These are phyloP conservation scores for Zonitis immaculata DNA, from an alignment of 2,888 invertebrate genomes.

Conservation along the genomic window DNA sequence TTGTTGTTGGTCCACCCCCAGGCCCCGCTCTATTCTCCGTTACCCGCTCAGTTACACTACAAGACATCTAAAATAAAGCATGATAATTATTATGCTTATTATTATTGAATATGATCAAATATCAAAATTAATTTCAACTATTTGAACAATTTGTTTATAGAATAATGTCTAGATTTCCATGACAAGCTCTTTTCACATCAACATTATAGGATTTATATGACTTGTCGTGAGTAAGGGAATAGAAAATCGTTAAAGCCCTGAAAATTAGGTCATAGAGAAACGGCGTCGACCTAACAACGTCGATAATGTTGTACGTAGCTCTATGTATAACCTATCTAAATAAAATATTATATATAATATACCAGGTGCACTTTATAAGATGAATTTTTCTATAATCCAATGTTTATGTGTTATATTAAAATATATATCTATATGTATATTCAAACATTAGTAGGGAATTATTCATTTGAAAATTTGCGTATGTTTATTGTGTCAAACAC, in stretches of 20 bases:
- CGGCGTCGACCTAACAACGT: conserved; percentile 6
- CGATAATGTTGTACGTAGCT: background rate
- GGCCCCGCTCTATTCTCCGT: conserved; percentile 46
- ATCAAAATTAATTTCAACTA: no score
- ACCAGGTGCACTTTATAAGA: background rate
- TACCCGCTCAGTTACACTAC: conserved; percentile 54
- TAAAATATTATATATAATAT: background rate
- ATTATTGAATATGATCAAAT: no score
- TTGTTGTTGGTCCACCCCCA: conserved; percentile 38
- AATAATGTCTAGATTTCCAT: background rate
- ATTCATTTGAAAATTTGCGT: background rate
- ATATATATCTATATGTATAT: no score
- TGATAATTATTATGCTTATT: no score
- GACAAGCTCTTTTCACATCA: background rate
- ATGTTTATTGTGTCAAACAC: no score
- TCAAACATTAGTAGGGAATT: background rate
- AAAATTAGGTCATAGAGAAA: conserved; percentile 12
- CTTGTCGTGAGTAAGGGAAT: conserved; percentile 1
- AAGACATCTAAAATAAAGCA: conserved; percentile 53
- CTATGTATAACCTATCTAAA: background rate
- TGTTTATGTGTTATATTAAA: no score
- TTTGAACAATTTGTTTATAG: no score
- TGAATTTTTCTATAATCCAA: background rate
- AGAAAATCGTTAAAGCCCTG: conserved; percentile 13
- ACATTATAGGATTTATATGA: conserved; percentile 6